These are phyloP conservation scores for Turritopsis dohrnii DNA, from an alignment of 30 jellyfish, hydroid and myxozoan species.

Conservation along the genomic window DNA sequence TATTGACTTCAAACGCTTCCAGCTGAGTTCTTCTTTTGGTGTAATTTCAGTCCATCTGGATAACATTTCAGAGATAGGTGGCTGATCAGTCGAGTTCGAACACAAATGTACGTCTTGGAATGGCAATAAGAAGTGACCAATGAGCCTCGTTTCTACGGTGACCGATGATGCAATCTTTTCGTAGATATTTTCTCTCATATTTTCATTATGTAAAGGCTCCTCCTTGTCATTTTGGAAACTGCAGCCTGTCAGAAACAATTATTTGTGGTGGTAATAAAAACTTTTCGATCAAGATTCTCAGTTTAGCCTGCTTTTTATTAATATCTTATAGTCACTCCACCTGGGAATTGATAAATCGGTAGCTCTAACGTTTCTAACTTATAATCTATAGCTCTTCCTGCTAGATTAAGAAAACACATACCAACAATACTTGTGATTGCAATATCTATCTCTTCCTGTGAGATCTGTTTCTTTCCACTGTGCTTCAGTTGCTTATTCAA, in stretches of 20 bases:
- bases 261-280: no score
- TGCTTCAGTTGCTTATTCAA: background rate
- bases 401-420: background rate
- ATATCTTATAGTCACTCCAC: no score
- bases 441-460: background rate
- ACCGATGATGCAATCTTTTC: background rate
- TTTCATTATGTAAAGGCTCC: background rate
- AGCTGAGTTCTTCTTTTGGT: background rate
- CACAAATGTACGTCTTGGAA: background rate
- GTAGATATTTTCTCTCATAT: background rate
- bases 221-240: background rate
- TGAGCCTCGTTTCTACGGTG: background rate
- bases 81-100: background rate
- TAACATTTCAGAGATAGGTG: background rate
- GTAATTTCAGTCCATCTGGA: background rate
- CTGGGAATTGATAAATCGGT: no score
- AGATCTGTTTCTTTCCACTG: background rate
- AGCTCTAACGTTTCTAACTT: no score
- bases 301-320: no score
- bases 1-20: background rate
- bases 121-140: background rate
- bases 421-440: background rate
- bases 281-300: no score
- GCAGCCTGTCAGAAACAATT: background rate
- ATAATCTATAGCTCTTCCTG: no score